Conservation (phyloP, 2,888 invertebrate species). For the Cryptosula pallasiana region DNA sequence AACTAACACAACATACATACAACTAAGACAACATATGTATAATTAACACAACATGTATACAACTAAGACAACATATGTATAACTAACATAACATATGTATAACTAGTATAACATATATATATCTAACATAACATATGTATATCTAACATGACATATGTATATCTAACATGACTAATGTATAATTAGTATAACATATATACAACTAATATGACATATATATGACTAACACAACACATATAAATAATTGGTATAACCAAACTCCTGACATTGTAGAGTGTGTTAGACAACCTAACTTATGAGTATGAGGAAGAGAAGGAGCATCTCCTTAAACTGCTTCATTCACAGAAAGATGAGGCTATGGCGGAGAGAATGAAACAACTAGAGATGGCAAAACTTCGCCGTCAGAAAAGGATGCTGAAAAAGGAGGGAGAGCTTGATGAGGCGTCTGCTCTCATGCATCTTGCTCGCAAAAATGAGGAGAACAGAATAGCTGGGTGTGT, state of each 20-base stretch:
- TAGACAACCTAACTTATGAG: conserved; percentile 17
- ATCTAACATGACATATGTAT: not conserved
- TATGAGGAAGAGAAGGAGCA: conserved; percentile 26
- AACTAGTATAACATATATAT: not conserved
- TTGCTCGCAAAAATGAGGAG: conserved; percentile 25
- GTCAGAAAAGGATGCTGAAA: conserved; percentile 35
- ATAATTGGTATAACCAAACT: no score
- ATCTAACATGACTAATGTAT: not conserved
- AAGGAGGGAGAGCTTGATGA: conserved; percentile 40
- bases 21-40: not conserved
- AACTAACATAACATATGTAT: not conserved
- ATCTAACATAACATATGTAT: not conserved
- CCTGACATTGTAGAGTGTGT: conserved; percentile 7
- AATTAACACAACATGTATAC: not conserved
- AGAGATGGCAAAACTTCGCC: conserved; percentile 35
- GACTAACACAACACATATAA: no score
- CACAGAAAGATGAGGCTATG: conserved; percentile 33
- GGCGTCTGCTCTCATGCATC: conserved; percentile 35
- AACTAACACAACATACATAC: not conserved
- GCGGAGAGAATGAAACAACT: conserved; percentile 37
- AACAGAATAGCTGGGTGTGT: conserved; percentile 26
- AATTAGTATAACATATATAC: not conserved
- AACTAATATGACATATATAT: no score
- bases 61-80: not conserved
- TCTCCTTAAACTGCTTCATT: conserved; percentile 34